Evolutionary conservation across 2,113 vertebrate species (phyloP), one percentile per base, ranked within the genome.

Genomic region (Phylloscopus trochiloides): DNA sequence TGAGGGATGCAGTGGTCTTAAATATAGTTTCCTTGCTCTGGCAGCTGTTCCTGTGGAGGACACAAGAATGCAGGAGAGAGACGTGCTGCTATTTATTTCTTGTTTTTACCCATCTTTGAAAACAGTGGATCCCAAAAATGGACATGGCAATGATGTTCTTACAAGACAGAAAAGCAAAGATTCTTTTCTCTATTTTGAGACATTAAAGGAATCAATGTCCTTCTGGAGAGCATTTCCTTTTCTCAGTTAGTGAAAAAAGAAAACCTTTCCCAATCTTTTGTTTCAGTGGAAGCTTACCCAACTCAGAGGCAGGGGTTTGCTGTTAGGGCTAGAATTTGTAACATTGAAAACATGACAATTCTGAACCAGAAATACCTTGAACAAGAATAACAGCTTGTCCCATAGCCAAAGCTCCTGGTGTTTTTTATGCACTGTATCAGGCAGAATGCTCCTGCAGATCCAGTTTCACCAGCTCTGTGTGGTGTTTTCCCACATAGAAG

Each of bases 51-150:
- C 20, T 38, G 43, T 74, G 63, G 40, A 86, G 36, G 51, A 71
- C 28, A 76, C 14, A 86, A 59, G 87, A 96, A 86, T 77, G 62
- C 21, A 58, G 55, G 42, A 81, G 40, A 94, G 79, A 80, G 25
- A 48, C 12, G 0, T 52, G 59, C 74, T 94, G 51, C 72, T 94
- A 71, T 96, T 96, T 96, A 67, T 94, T 96, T 94, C 48, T 86
- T 90, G 34, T 1, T 80, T 96, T 88, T 67, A 90, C 9, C n/a
- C 59, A 29, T 86, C 85, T 90, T 93, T 77, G 67, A 86, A 86
- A 93, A 67, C 36, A 94, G 32, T 0, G 0, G 7, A 73, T 88
- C 67, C 63, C 78, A 13, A 80, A 96, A 92, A 80, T 80, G 79
- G 82, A 61, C 45, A 50, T 38, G 32, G 57, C 61, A 61, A 36